Evolutionary conservation across 2,797 vertebrate genomes (phyloP).

Genomic region (Siniperca scherzeri): DNA sequence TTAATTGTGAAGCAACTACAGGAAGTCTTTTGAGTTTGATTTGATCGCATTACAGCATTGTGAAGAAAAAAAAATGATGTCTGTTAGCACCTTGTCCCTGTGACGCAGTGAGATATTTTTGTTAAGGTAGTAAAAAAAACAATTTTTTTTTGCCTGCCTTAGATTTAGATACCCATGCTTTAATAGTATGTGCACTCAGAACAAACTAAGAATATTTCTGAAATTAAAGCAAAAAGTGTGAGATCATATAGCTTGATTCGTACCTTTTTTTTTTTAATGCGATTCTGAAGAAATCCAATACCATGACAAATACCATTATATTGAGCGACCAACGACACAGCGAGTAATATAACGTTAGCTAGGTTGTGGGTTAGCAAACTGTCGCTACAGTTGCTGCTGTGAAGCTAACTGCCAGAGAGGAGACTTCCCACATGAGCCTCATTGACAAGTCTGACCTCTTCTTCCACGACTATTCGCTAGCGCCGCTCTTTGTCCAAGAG

Average conservation of each 20-base stretch:
- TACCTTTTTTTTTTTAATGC: no score
- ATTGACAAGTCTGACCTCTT: slow-evolving; percentile 98
- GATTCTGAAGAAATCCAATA: no score
- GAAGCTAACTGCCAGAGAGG: no score
- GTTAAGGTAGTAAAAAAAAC: no score
- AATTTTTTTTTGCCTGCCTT: background rate
- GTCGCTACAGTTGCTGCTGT: no score
- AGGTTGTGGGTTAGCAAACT: no score
- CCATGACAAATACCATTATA: no score
- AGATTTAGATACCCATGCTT: background rate
- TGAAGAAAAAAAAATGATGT: background rate
- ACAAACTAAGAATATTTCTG: background rate
- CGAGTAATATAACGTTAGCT: no score
- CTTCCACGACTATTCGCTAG: slow-evolving; percentile 97
- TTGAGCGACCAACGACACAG: no score
- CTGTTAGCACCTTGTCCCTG: background rate
- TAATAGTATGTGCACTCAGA: background rate
- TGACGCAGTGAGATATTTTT: background rate
- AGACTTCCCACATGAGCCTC: slow-evolving; percentile 91
- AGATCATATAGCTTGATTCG: background rate
- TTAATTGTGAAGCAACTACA: background rate
- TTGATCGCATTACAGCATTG: background rate
- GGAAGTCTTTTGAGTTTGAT: background rate
- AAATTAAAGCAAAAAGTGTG: no score
- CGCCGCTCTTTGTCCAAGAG: slow-evolving; percentile 97